Evolutionary conservation across 2,113 vertebrate species (phyloP).

Genomic region (Lagopus muta): DNA sequence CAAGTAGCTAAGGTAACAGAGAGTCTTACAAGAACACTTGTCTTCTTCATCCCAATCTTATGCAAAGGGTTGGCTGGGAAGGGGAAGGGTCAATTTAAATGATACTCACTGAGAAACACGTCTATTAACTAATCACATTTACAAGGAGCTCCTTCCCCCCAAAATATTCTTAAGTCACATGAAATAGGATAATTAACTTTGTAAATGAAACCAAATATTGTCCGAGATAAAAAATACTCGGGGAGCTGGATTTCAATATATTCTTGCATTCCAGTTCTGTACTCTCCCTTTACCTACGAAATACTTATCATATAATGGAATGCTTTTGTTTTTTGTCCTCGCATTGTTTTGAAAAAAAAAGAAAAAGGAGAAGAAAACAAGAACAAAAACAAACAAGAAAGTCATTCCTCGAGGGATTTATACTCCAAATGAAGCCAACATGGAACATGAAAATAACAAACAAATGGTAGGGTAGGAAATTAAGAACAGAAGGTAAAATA

Average conservation of each 20-base stretch:
- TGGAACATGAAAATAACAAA: slow-evolving; percentile 14
- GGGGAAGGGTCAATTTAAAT: neutral
- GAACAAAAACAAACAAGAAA: neutral
- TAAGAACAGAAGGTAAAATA: slow-evolving; percentile 47
- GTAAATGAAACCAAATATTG: neutral
- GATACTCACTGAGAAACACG: neutral
- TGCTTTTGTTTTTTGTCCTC: neutral
- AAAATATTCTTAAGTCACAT: neutral
- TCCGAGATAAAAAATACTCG: neutral
- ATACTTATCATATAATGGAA: neutral
- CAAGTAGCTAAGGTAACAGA: neutral
- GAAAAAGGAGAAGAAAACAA: neutral
- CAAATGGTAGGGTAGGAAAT: slow-evolving; percentile 48
- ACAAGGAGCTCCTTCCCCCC: neutral
- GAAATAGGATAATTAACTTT: neutral
- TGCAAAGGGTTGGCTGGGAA: neutral
- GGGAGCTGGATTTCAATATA: neutral
- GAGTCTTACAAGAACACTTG: neutral
- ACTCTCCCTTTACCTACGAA: neutral
- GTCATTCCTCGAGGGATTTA: neutral
- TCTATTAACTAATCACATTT: neutral
- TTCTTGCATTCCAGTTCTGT: neutral
- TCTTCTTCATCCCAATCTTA: neutral
- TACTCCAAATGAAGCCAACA: neutral
- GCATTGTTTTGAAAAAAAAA: too few species aligned